Conservation (phyloP, 2,113 vertebrate species). For the Nerophis ophidion region DNA sequence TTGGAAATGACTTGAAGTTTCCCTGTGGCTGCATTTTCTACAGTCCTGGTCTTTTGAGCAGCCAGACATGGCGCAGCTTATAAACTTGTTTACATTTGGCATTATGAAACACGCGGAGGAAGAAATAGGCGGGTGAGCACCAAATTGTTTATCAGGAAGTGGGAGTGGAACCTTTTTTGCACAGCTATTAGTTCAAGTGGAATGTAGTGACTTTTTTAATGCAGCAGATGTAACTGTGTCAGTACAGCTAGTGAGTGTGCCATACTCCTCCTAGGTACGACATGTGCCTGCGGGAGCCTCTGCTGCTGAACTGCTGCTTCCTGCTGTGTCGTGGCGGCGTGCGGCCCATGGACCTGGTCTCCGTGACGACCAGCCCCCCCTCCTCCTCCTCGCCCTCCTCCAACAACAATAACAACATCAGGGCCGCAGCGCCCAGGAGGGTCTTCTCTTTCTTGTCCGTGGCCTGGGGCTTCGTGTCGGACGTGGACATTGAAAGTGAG, state of each 20-base stretch:
- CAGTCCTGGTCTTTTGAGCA: no score
- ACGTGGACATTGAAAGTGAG: slow-evolving; percentile 91
- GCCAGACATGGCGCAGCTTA: no score
- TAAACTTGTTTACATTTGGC: no score
- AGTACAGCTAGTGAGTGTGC: not conserved
- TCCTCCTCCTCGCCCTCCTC: slow-evolving; percentile 49
- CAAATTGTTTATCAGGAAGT: no score
- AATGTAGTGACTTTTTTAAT: no score
- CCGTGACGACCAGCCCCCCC: slow-evolving; percentile 79
- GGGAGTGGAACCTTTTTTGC: no score
- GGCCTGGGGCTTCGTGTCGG: slow-evolving; percentile 90
- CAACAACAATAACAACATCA: slow-evolving; percentile 42
- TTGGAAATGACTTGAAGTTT: no score
- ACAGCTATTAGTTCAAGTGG: no score
- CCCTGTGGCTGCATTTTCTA: no score
- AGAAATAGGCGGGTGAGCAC: no score
- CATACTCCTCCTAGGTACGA: slow-evolving; percentile 69
- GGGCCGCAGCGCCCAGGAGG: slow-evolving; percentile 47
- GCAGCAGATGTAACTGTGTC: no score
- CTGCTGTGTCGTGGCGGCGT: slow-evolving; percentile 81
- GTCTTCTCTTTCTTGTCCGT: slow-evolving; percentile 87
- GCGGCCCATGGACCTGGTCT: slow-evolving; percentile 82
- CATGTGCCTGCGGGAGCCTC: slow-evolving; percentile 81
- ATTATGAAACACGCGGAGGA: no score
- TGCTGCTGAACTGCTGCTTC: slow-evolving; percentile 85